Evolutionary conservation across 1,140 invertebrate genomes (phyloP), one percentile per base, ranked within the genome.

Genomic region (Lordiphosa mommai): DNA sequence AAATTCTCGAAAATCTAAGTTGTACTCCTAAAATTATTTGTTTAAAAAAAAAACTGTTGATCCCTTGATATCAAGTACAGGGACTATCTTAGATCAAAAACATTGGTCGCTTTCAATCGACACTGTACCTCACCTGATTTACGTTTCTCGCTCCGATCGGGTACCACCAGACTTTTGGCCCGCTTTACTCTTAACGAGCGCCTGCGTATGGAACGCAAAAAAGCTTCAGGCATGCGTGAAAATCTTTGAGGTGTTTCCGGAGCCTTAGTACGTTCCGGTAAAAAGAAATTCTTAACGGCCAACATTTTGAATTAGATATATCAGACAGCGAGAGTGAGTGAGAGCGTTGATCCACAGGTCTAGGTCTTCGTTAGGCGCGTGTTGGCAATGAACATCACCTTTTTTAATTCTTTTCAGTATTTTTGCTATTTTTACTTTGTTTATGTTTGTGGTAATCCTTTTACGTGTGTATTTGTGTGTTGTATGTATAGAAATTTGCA

Each of bases 51-150:
- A 37, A 14, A n/a, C 6, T 12, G 17, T 8, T 2, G 6, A 14
- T 40, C 3, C 6, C 23, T 27, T 27, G 23, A 27, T 27, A 6
- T n/a, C n/a, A n/a, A n/a, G n/a, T n/a, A n/a, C n/a, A 17, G 2
- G 23, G 4, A 4, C 6, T 40, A 27, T 43, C n/a, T 27, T 13
- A 10, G 10, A 27, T 37, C 29, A 13, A 2, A n/a, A 14, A 23
- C 16, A 7, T 12, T 10, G 55, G 73, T 72, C 74, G 70, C 82
- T 55, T 71, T 59, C 60, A 56, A 69, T 79, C 72, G 84, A 88
- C 86, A 88, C 86, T 79, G 72, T 88, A 88, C 91, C 93, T 93
- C 91, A 94, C 93, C 93, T 87, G 93, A 94, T 89, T 94, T 94
- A 79, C 93, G 89, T 89, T 94, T 94, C 87, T 94, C 93, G 53